These are phyloP conservation scores for Halichondria panicea DNA, from an alignment of 37 sponge, comb jelly and placozoan genomes.

Conservation along the genomic window DNA sequence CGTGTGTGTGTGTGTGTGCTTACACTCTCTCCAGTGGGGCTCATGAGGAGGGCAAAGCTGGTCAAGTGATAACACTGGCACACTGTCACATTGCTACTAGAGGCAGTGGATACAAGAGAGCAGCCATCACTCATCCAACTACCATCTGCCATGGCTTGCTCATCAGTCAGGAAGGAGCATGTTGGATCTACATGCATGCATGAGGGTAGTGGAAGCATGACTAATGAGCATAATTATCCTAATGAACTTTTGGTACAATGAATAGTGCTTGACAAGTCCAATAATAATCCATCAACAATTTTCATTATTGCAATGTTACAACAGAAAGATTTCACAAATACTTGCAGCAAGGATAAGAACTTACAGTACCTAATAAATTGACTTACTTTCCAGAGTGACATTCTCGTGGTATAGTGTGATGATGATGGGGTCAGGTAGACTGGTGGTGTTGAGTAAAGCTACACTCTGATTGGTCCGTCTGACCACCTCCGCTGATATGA, in stretches of 20 bases:
- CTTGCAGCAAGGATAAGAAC: too few species aligned
- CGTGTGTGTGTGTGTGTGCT: constrained; percentile 1
- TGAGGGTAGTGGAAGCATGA: too few species aligned
- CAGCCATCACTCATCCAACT: constrained; percentile 31
- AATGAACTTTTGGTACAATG: too few species aligned
- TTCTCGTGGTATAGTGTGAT: constrained; percentile 55
- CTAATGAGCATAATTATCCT: too few species aligned
- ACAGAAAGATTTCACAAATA: too few species aligned
- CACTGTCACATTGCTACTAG: constrained; percentile 24
- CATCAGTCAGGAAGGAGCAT: constrained; percentile 39
- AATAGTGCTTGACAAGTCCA: too few species aligned
- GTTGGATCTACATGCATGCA: too few species aligned
- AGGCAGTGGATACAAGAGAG: not conserved
- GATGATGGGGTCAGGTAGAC: constrained; percentile 33
- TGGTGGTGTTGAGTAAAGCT: constrained; percentile 19
- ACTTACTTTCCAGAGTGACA: too few species aligned
- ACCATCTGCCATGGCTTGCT: not conserved
- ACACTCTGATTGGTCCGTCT: not conserved
- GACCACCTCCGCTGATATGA: constrained; percentile 36
- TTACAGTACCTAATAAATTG: too few species aligned
- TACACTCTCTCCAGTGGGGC: constrained; percentile 47
- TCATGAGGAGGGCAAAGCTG: constrained; percentile 77
- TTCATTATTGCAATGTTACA: too few species aligned
- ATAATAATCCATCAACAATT: too few species aligned
- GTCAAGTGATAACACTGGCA: constrained; percentile 77